Conservation (phyloP, 2,888 invertebrate species). For the Andrena dorsata region DNA sequence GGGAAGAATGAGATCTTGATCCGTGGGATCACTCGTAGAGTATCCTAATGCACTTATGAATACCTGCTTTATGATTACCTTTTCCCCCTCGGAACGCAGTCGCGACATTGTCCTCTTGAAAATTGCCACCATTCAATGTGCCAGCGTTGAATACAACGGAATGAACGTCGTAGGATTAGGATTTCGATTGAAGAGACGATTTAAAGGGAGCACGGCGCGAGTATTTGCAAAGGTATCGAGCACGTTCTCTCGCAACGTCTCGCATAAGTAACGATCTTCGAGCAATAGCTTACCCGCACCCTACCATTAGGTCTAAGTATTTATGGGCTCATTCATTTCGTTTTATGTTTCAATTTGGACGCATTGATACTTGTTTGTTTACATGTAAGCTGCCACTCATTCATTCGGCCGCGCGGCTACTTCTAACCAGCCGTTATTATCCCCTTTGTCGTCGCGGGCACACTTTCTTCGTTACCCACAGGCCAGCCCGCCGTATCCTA, state of each 20-base stretch:
- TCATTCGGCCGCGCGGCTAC: constrained; percentile 65
- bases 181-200: constrained; percentile 25
- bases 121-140: neutral
- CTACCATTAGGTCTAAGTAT: constrained; percentile 84
- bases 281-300: constrained; percentile 84
- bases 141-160: neutral
- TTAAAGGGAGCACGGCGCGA: constrained; percentile 25
- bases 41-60: neutral
- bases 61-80: neutral
- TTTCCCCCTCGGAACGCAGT: neutral
- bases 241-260: constrained; percentile 62
- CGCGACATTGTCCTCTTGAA: neutral
- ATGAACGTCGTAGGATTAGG: constrained; percentile 3
- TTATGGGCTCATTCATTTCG: constrained; percentile 81
- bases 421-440: constrained; percentile 80
- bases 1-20: neutral
- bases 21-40: neutral
- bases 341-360: constrained; percentile 85
- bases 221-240: constrained; percentile 60
- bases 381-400: constrained; percentile 74
- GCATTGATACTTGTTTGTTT: constrained; percentile 85
- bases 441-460: constrained; percentile 70
- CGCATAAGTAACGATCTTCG: constrained; percentile 80
- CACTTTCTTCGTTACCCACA: constrained; percentile 52
- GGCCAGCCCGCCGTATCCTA: constrained; percentile 32